A percentile compares a stretch with the other conserved stretches of the same genome.
Evolutionary conservation across 2,888 invertebrate species (phyloP).

Genomic region (Cinara cedri): DNA sequence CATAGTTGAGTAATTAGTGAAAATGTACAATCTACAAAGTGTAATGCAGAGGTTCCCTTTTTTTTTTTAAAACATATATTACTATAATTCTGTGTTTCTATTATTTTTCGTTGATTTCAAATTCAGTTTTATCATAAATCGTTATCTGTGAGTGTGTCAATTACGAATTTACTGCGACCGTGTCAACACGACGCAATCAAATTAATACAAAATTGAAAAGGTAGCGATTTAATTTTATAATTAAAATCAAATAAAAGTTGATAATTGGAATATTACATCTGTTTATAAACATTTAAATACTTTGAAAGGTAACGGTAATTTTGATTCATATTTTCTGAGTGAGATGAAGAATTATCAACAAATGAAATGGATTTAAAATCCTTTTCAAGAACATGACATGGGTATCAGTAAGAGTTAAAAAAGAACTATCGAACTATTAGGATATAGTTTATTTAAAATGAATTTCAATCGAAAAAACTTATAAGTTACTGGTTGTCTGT

Average conservation of each 20-base stretch:
- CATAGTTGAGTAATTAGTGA: too few species aligned
- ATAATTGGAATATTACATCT: slow-evolving; percentile 12
- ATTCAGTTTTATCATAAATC: neutral
- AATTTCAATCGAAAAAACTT: slow-evolving; percentile 9
- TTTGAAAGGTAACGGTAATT: slow-evolving; percentile 39
- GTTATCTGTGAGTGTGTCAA: neutral
- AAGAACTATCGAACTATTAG: neutral
- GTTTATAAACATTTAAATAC: slow-evolving; percentile 22
- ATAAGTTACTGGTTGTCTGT: slow-evolving; percentile 10
- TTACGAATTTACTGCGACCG: neutral
- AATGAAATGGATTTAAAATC: slow-evolving; percentile 27
- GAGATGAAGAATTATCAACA: slow-evolving; percentile 6
- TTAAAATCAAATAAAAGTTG: slow-evolving; percentile 10
- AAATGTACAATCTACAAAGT: too few species aligned
- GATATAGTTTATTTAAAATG: neutral
- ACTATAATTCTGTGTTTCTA: neutral
- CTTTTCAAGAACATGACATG: slow-evolving; percentile 12
- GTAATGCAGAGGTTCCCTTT: too few species aligned
- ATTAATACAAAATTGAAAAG: too few species aligned
- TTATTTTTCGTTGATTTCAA: neutral
- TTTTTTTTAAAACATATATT: neutral
- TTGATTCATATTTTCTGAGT: slow-evolving; percentile 21
- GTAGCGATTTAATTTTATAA: too few species aligned
- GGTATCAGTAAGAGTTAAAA: slow-evolving; percentile 9
- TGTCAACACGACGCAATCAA: neutral